Base-by-base conservation (phyloP, 2,888 invertebrate species). In the Cheilosia variabilis region DNA sequence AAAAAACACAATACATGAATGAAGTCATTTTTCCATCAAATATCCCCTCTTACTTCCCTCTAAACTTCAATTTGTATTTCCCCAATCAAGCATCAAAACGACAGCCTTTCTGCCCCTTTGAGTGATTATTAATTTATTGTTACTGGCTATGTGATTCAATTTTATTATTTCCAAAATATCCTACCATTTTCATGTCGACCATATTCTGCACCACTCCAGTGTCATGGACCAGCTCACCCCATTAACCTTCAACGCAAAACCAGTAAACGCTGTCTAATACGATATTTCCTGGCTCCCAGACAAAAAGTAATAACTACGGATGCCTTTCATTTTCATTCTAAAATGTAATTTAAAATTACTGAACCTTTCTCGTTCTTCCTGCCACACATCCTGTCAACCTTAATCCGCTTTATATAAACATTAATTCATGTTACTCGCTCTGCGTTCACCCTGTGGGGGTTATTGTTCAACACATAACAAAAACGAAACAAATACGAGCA, bases 301-400 rank as follows among this genome's bases (percentile, higher is more conserved):
- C 37, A 62, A 72, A 58, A 66, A 66, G 66, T 55, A 57, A 82
- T 76, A 77, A 77, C 71, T 77, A 50, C 71, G 60, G 60, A 77
- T 68, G 72, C 66, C 63, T 71, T 66, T 66, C 72, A 77, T 69
- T 69, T 69, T 69, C 43, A 17, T 63, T 76, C 24, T 22, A 78
- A 83, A 83, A 83, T 83, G 83, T 83, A 83, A 79, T 83, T 83
- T 83, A 73, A 79, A 83, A 73, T 79, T 47, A 77, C 77, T 47
- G 47, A 71, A 77, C 66, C 71, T 68, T 68, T 57, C 63, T 57
- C 62, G 15, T 57, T 52, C 62, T 62, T 78, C 78, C 73, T 57
- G 63, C 57, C 66, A 83, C 78, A 83, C 58, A 83, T 83, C 83
- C 83, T 83, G 78, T 79, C 78, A 79, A 50, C 72, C 83, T 73